Evolutionary conservation across 2,888 invertebrate genomes (phyloP).

Genomic region (Lasioglossum marginatum): DNA sequence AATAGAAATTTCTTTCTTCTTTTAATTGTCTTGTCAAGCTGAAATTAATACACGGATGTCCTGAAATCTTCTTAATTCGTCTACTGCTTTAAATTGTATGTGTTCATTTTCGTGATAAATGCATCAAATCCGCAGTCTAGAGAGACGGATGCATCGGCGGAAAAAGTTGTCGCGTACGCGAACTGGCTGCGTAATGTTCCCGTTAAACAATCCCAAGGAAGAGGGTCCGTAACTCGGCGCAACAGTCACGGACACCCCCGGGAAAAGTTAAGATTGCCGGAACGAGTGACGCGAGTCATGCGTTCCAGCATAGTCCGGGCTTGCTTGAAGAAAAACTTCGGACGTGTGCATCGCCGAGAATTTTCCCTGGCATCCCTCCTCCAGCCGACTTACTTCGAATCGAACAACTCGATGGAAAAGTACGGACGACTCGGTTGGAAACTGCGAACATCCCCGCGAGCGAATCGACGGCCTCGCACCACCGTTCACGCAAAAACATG

Average conservation of each 20-base stretch:
- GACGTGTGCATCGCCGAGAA: constrained; percentile 10
- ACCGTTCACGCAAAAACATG: not conserved
- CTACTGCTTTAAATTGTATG: too few relatives aligned
- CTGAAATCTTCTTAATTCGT: too few relatives aligned
- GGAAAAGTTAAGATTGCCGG: constrained; percentile 39
- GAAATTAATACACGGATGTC: too few relatives aligned
- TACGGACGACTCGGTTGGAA: constrained; percentile 28
- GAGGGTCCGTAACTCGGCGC: constrained; percentile 7
- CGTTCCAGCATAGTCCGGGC: constrained; percentile 8
- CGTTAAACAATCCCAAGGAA: constrained; percentile 27
- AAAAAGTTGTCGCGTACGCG: constrained; percentile 15
- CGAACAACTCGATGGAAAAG: constrained; percentile 27
- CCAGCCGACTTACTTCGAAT: not conserved
- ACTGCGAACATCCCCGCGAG: constrained; percentile 20
- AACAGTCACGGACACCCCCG: constrained; percentile 11
- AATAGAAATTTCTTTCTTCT: too few relatives aligned
- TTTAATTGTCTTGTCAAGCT: too few relatives aligned
- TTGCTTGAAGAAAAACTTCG: constrained; percentile 38
- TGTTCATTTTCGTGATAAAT: too few relatives aligned
- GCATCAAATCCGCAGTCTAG: too few relatives aligned
- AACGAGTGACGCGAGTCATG: constrained; percentile 20
- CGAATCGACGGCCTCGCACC: not conserved
- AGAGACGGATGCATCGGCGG: not conserved
- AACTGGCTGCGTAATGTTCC: not conserved
- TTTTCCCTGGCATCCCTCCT: constrained; percentile 3